These are phyloP conservation scores for Caenorhabditis virilis DNA, from an alignment of 2,888 invertebrate species.

Conservation along the genomic window DNA sequence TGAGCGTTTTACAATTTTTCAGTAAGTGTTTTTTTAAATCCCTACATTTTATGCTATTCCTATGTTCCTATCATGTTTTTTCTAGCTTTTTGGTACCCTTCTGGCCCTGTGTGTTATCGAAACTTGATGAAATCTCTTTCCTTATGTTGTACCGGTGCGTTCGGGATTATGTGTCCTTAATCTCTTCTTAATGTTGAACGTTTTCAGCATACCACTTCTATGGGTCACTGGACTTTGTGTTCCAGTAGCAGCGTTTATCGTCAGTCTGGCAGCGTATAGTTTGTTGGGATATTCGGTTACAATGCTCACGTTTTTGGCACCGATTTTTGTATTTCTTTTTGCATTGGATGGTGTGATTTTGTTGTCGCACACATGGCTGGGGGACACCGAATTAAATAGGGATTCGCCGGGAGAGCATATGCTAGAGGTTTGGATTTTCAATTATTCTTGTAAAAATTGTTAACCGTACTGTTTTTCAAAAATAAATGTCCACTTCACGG, in stretches of 20 bases:
- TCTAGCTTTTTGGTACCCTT: not conserved
- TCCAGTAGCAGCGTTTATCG: slow-evolving; percentile 21
- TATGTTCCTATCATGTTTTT: too few species aligned
- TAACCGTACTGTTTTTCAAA: too few species aligned
- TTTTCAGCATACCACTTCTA: slow-evolving; percentile 16
- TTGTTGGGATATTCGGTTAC: slow-evolving; percentile 35
- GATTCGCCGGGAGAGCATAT: slow-evolving; percentile 30
- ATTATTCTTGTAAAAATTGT: too few species aligned
- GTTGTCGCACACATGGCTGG: slow-evolving; percentile 35
- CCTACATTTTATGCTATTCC: not conserved
- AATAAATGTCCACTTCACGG: too few species aligned
- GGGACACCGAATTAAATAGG: slow-evolving; percentile 24
- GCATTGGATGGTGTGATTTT: slow-evolving; percentile 27
- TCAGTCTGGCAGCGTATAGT: slow-evolving; percentile 25
- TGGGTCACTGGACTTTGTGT: slow-evolving; percentile 23
- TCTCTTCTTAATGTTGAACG: too few species aligned
- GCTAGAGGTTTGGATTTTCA: slow-evolving; percentile 12
- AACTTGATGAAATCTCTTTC: too few species aligned
- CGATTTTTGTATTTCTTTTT: slow-evolving; percentile 34
- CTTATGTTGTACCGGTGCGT: too few species aligned
- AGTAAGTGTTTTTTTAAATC: not conserved
- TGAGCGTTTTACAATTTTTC: slow-evolving; percentile 14
- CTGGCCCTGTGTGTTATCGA: too few species aligned
- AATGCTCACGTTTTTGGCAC: slow-evolving; percentile 39
- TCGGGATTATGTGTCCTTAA: too few species aligned